Conservation (phyloP, 2,797 vertebrate species). For the Acomys russatus region DNA sequence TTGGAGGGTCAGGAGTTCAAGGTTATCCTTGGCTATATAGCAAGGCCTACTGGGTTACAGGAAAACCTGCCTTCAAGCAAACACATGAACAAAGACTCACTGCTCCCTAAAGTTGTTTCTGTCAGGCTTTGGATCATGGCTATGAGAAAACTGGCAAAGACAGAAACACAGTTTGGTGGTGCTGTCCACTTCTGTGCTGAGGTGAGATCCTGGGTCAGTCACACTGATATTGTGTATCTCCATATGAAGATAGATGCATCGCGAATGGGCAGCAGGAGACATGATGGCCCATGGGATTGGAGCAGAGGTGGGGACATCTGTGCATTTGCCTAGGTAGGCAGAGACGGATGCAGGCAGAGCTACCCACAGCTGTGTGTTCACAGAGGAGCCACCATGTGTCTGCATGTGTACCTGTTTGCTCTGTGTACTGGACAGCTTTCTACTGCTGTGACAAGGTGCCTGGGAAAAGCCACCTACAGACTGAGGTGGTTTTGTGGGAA, state of each 20-base stretch:
- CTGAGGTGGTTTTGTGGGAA: background rate
- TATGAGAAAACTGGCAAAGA: background rate
- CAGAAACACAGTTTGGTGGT: background rate
- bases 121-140: background rate
- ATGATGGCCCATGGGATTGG: background rate
- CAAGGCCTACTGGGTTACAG: background rate
- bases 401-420: background rate
- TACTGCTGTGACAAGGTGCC: background rate
- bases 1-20: background rate
- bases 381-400: accelerated
- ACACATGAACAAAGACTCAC: background rate
- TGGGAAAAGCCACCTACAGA: background rate
- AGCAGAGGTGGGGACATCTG: too few species aligned
- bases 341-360: background rate
- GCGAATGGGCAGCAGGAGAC: background rate
- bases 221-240: background rate
- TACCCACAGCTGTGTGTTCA: accelerated
- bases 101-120: background rate
- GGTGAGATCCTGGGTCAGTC: background rate
- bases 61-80: background rate
- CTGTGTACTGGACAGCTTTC: background rate
- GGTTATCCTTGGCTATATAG: background rate
- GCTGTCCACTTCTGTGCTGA: background rate
- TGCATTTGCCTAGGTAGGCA: background rate
- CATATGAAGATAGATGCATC: background rate